phyloP scores from a whole-genome alignment of 2,797 vertebrate genomes.

The Scolopax rusticola region DNA sequence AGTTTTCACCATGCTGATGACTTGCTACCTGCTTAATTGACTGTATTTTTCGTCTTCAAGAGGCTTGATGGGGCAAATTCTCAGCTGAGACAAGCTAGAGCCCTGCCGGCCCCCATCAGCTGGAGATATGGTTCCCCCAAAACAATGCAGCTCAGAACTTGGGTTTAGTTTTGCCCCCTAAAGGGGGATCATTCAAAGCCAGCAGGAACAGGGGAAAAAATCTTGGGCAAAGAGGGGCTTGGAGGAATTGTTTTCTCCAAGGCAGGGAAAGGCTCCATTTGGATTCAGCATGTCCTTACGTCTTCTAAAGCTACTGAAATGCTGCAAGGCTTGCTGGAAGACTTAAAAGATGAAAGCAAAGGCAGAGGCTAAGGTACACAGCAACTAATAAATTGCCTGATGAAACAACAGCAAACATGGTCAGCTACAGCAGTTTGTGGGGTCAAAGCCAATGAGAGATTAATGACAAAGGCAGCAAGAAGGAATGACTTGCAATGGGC shows the following conservation, averaged over 20 bases:
- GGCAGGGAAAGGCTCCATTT: not conserved
- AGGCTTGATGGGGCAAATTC: not conserved
- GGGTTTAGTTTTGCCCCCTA: not conserved
- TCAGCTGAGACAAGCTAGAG: not conserved
- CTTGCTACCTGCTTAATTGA: not conserved
- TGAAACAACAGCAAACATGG: not conserved
- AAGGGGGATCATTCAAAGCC: not conserved
- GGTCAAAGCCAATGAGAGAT: not conserved
- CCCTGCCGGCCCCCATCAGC: not conserved
- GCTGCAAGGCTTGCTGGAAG: not conserved
- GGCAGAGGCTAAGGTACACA: not conserved
- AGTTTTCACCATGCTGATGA: not conserved
- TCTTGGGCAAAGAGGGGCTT: not conserved
- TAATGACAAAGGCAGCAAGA: not conserved
- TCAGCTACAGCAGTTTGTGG: not conserved
- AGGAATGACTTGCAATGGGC: accelerated
- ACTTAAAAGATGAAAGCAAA: not conserved
- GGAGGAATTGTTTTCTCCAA: not conserved
- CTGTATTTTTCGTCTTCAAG: not conserved
- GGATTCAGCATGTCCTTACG: not conserved
- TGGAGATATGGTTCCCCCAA: accelerated
- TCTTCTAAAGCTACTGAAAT: not conserved
- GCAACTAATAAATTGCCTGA: not conserved
- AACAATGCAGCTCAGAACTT: not conserved
- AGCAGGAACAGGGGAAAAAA: not conserved